phyloP scores from a whole-genome alignment of 2,797 vertebrate genomes.

The Enoplosus armatus region DNA sequence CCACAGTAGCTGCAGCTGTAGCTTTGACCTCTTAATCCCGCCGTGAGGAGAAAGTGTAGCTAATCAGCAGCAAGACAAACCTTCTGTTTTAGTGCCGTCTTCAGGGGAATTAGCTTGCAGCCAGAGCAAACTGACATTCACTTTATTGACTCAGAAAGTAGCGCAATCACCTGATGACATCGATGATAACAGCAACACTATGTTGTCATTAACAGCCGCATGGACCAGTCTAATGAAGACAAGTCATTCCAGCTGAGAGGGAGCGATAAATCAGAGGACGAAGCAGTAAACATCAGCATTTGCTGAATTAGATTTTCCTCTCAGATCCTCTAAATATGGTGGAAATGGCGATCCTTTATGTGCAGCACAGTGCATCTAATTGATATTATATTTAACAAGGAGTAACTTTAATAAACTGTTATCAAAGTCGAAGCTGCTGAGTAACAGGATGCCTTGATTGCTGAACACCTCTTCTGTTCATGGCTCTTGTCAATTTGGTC shows the following conservation, averaged over 20 bases:
- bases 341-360: neutral
- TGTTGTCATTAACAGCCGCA: constrained; percentile 24
- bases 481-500: constrained; percentile 32
- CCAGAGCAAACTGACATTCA: constrained; percentile 16
- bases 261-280: neutral
- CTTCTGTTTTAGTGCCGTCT: neutral
- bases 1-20: neutral
- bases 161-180: constrained; percentile 46
- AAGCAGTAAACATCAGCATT: neutral
- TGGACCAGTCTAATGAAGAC: constrained; percentile 39
- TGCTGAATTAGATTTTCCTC: neutral
- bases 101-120: constrained; percentile 32
- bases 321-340: neutral
- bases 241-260: neutral
- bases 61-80: constrained; percentile 14
- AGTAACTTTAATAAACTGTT: neutral
- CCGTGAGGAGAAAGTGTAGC: constrained; percentile 8
- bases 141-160: constrained; percentile 40
- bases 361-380: neutral
- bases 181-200: neutral
- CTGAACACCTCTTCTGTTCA: constrained; percentile 22
- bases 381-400: neutral
- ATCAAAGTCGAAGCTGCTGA: constrained; percentile 26
- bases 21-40: neutral
- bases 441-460: constrained; percentile 17